Percentiles rank a stretch among this genome's conserved stretches.
Conservation (phyloP, 1,140 invertebrate genomes). For the Pseudomyrmex pallidus region DNA sequence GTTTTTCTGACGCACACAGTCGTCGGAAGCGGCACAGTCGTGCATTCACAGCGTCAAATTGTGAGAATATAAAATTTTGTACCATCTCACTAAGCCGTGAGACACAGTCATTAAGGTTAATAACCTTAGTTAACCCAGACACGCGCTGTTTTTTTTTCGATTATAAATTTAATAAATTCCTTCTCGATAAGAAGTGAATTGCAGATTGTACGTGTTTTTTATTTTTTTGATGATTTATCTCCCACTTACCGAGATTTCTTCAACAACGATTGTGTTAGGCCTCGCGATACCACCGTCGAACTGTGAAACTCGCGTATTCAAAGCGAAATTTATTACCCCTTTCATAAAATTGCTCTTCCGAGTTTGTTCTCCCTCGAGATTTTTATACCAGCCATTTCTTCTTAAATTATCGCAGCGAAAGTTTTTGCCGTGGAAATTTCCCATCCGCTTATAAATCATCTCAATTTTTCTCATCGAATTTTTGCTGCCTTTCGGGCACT, state of each 20-base stretch:
- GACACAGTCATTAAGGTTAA: no score
- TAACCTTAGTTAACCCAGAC: no score
- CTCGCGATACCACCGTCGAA: background rate
- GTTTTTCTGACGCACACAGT: no score
- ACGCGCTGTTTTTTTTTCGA: no score
- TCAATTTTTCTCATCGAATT: background rate
- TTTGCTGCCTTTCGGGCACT: background rate
- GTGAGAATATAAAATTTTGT: no score
- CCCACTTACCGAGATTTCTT: background rate
- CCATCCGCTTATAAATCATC: background rate
- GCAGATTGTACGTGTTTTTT: no score
- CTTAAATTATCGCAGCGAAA: constrained; percentile 16
- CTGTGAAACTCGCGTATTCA: background rate
- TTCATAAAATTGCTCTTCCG: background rate
- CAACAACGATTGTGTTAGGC: background rate
- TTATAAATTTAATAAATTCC: no score
- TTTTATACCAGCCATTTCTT: background rate
- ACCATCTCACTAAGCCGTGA: no score
- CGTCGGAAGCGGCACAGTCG: no score
- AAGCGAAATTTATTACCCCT: constrained; percentile 19
- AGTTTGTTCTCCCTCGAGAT: background rate
- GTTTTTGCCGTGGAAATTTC: constrained; percentile 27
- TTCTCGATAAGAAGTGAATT: no score
- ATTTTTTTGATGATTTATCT: background rate
- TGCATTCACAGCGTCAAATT: no score